Conservation (phyloP, 2,888 invertebrate genomes). For the Sarcophaga carnaria region DNA sequence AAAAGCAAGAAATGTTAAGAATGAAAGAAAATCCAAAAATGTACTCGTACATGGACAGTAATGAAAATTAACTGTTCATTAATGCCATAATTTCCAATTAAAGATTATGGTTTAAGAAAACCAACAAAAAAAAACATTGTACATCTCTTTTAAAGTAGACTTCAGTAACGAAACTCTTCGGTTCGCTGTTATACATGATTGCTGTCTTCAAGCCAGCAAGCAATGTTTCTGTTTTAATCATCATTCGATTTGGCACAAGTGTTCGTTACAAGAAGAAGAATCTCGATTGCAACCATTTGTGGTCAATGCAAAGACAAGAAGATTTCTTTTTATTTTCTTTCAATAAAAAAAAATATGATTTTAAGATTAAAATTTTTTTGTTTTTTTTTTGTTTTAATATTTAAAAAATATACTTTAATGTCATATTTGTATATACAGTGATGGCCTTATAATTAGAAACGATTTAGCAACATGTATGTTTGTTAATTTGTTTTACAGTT, state of each 20-base stretch:
- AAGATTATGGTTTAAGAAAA: constrained; percentile 57
- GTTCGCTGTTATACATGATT: neutral
- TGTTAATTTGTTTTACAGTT: no score
- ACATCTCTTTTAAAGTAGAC: constrained; percentile 18
- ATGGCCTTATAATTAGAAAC: no score
- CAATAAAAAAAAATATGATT: neutral
- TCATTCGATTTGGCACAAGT: constrained; percentile 41
- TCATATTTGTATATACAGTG: no score
- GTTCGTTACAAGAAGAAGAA: neutral
- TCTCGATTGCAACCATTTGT: constrained; percentile 39
- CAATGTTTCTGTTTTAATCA: neutral
- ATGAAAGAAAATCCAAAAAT: constrained; percentile 66
- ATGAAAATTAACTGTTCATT: constrained; percentile 73
- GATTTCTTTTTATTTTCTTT: neutral
- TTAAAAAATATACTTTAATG: neutral
- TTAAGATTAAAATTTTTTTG: constrained; percentile 8
- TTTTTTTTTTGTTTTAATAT: neutral
- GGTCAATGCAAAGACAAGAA: constrained; percentile 25
- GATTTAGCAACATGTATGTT: no score
- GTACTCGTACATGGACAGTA: constrained; percentile 16
- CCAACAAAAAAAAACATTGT: no score
- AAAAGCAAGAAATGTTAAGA: constrained; percentile 24
- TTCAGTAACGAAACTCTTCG: constrained; percentile 1
- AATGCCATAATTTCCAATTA: constrained; percentile 70
- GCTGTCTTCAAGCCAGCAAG: neutral